Conservation (phyloP, 2,113 vertebrate genomes). For the Ursus arctos region DNA sequence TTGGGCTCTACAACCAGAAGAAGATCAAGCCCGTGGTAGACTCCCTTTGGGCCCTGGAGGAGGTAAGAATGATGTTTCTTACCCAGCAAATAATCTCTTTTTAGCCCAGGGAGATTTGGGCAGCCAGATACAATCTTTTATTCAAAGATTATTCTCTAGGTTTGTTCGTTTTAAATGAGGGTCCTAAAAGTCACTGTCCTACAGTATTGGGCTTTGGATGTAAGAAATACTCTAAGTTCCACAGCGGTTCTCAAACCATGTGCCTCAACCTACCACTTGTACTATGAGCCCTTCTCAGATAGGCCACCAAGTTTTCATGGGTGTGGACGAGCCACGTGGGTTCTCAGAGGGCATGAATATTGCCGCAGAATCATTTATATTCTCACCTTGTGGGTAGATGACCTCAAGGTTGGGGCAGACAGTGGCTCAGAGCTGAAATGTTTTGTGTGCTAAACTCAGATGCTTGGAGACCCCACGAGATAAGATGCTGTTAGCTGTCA, state of each 20-base stretch:
- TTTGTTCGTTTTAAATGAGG: neutral
- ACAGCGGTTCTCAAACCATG: neutral
- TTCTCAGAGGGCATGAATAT: neutral
- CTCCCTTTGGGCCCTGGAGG: slow-evolving; percentile 98
- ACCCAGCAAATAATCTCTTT: neutral
- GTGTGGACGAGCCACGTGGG: neutral
- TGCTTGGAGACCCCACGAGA: neutral
- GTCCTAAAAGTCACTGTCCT: neutral
- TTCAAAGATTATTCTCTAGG: neutral
- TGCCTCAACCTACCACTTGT: neutral
- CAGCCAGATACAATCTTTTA: neutral
- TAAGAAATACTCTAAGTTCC: neutral
- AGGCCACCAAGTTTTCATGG: neutral
- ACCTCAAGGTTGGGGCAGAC: neutral
- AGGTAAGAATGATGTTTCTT: slow-evolving; percentile 89
- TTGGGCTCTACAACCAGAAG: slow-evolving; percentile 93
- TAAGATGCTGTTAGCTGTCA: rapidly evolving
- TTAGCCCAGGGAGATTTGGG: neutral
- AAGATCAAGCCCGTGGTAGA: slow-evolving; percentile 98
- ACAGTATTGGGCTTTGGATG: neutral
- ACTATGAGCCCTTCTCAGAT: neutral
- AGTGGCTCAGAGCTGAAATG: neutral
- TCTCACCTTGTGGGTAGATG: neutral
- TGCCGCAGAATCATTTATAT: too few relatives aligned
- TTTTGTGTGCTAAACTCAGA: neutral